Percentiles rank a stretch among this genome's conserved stretches.
Conservation (phyloP, 1,140 invertebrate species). For the Heliconius himera region DNA sequence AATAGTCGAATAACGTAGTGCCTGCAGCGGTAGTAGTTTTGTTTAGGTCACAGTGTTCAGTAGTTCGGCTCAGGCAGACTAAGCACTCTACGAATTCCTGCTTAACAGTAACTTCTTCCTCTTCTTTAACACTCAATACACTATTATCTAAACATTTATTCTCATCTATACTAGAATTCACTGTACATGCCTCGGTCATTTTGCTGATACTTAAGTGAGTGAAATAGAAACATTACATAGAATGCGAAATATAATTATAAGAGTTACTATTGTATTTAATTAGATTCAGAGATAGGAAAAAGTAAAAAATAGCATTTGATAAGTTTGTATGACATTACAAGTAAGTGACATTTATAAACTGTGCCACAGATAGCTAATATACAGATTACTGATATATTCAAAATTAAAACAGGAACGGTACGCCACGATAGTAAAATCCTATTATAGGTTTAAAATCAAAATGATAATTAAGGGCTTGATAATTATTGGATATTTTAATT, state of each 20-base stretch:
- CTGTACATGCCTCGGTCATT: constrained; percentile 56
- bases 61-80: constrained; percentile 55
- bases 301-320: constrained; percentile 44
- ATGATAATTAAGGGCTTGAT: no score
- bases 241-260: constrained; percentile 28
- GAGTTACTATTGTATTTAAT: constrained; percentile 21
- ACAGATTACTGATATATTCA: neutral
- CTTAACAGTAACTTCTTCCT: constrained; percentile 60
- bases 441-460: no score
- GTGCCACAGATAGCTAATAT: constrained; percentile 4
- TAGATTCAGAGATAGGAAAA: constrained; percentile 37
- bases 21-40: constrained; percentile 54
- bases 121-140: constrained; percentile 55
- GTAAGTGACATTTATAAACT: constrained; percentile 5
- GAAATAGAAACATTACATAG: constrained; percentile 28
- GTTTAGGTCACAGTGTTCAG: constrained; percentile 54
- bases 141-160: constrained; percentile 45
- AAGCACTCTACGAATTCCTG: constrained; percentile 64
- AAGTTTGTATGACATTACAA: constrained; percentile 27
- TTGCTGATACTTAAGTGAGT: constrained; percentile 30
- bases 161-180: constrained; percentile 53
- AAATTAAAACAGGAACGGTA: no score
- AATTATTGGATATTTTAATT: no score
- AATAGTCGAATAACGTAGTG: constrained; percentile 56
- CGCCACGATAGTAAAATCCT: no score